phyloP scores from a whole-genome alignment of 1,140 invertebrate species.

The Muscidifurax raptorellus region DNA sequence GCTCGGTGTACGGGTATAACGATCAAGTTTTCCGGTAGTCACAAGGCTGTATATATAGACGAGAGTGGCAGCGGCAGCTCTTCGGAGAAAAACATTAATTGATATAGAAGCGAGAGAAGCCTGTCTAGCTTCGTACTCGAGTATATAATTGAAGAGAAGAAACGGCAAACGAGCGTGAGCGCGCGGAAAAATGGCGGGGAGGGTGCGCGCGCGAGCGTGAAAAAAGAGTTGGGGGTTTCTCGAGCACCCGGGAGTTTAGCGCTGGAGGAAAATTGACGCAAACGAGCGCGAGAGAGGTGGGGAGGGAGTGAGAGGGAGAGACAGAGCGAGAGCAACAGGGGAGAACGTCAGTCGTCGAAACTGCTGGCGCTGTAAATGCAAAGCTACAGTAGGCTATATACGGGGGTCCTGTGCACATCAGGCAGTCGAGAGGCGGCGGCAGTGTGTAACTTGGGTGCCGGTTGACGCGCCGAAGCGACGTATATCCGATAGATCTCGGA shows the following conservation, averaged over 20 bases:
- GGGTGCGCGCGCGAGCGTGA: not conserved
- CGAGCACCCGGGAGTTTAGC: not conserved
- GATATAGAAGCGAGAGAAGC: not conserved
- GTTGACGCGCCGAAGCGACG: slow-evolving; percentile 6
- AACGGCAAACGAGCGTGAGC: not conserved
- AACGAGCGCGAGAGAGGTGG: not conserved
- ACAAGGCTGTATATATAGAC: not conserved
- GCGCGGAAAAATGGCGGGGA: not conserved
- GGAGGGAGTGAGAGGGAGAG: not conserved
- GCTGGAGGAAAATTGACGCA: not conserved
- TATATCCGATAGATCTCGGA: slow-evolving; percentile 31
- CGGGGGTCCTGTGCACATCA: not conserved
- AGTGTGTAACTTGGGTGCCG: not conserved
- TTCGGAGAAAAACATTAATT: slow-evolving; percentile 30
- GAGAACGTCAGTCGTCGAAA: not conserved
- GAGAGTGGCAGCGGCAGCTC: not conserved
- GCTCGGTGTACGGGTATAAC: not conserved
- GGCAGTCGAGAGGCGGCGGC: not conserved
- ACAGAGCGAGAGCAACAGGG: not conserved
- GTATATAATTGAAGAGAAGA: no score
- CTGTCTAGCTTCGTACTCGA: no score
- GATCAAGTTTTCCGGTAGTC: not conserved
- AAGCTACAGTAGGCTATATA: not conserved
- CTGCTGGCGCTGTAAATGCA: not conserved
- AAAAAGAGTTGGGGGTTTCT: not conserved